Evolutionary conservation across 2,797 vertebrate genomes (phyloP).

Genomic region (Lemur catta): DNA sequence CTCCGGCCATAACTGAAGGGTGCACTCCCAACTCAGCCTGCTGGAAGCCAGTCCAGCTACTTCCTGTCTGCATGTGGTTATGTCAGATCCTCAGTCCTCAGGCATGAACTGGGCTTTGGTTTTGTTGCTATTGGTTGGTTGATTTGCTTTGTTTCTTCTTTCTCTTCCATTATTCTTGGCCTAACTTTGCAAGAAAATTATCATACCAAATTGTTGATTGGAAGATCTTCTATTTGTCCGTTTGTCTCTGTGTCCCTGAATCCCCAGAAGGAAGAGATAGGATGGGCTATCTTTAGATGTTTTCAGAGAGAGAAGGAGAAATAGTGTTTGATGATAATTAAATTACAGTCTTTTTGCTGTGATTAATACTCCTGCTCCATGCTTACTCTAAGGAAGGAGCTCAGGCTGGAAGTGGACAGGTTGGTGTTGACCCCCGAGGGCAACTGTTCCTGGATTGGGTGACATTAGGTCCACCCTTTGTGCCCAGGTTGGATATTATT

Average conservation of each 20-base stretch:
- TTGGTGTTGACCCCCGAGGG: not conserved
- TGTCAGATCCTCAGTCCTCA: not conserved
- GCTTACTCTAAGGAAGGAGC: not conserved
- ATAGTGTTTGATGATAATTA: not conserved
- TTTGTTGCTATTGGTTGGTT: not conserved
- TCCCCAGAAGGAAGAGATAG: not conserved
- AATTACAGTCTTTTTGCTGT: not conserved
- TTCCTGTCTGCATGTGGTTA: not conserved
- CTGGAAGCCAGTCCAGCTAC: not conserved
- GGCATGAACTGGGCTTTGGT: not conserved
- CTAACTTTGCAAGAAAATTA: not conserved
- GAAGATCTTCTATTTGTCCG: not conserved
- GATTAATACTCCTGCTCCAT: not conserved
- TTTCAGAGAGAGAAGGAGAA: not conserved
- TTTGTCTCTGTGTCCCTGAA: not conserved
- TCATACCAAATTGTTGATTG: not conserved
- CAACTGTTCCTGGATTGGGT: not conserved
- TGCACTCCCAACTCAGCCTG: not conserved
- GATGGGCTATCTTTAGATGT: not conserved
- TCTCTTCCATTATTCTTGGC: not conserved
- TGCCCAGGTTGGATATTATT: not conserved
- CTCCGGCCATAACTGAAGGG: not conserved
- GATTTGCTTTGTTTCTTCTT: not conserved
- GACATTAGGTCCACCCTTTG: not conserved
- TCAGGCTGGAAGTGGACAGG: not conserved